Evolutionary conservation across 2,888 invertebrate genomes (phyloP), one percentile per base, ranked within the genome.

Genomic region (Parnassius orleans): DNA sequence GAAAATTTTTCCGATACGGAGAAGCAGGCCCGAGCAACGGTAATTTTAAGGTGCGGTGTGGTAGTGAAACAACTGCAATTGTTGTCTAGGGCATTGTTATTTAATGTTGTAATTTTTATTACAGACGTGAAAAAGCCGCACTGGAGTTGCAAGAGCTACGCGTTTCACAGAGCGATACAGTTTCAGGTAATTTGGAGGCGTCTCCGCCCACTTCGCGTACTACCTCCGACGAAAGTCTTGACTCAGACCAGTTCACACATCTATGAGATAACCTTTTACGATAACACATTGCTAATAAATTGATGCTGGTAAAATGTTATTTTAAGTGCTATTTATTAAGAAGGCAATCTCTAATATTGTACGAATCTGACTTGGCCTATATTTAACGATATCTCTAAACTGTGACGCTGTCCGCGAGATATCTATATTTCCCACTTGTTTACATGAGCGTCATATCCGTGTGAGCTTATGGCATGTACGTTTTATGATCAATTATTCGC

Each of bases 1-100:
- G 95, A 95, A 71, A 95, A 95, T 76, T 96, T 97, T 81, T 94
- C 95, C 10, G 95, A 96, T 70, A 95, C 95, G 68, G 96, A 97
- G 81, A 94, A 95, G 78, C 93, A 94, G 80, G 94, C 96, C 70
- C 94, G 95, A 74, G 95, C 95, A 71, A 95, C 95, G 79, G 95
- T 96, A 77, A 93, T 94, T 83, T 88, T 94, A 78, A 93, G 94
- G 93, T 93, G 15, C 14, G 54, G 19, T 51, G 15, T 51, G 15
- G 19, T 15, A n/a, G 33, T 33, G 33, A 33, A 24, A 33, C 33
- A 33, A 33, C 33, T 33, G 33, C 7, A 33, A 7, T 33, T 33
- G 33, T 33, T 33, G 33, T 33, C 33, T 1, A 33, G 33, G 5
- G 7, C 33, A 7, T 33, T 46, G 10, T 46, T 51, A 33, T 51